Evolutionary conservation across 2,888 invertebrate genomes (phyloP).

Genomic region (Chloroclysta siterata): DNA sequence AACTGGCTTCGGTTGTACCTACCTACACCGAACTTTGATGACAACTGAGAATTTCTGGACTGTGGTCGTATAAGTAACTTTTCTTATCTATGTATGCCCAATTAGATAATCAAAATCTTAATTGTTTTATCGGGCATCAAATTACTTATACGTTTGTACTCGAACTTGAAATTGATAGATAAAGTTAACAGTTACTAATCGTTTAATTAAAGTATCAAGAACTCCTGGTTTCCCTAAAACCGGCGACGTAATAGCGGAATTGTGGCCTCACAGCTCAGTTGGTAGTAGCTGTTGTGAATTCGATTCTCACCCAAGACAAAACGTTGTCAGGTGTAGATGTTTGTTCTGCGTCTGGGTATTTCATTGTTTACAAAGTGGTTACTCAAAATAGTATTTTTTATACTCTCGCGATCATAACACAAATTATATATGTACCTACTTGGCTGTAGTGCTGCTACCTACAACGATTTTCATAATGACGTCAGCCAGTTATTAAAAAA

Average conservation of each 20-base stretch:
- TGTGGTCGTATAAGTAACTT: not conserved
- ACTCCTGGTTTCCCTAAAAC: constrained; percentile 20
- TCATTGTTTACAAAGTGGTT: too few species aligned
- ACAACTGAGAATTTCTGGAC: too few species aligned
- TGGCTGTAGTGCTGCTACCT: too few species aligned
- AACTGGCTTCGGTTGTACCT: too few species aligned
- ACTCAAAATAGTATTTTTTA: too few species aligned
- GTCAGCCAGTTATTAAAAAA: not conserved
- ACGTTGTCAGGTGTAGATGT: not conserved
- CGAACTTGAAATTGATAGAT: constrained; percentile 43
- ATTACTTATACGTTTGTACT: constrained; percentile 6
- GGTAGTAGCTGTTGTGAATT: not conserved
- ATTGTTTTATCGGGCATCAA: constrained; percentile 11
- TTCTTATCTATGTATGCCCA: not conserved
- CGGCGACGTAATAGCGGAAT: not conserved
- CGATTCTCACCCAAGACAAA: not conserved
- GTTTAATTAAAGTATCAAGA: constrained; percentile 47
- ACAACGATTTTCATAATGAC: not conserved
- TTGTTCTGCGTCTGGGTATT: too few species aligned
- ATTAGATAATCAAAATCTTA: constrained; percentile 9
- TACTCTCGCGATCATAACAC: too few species aligned
- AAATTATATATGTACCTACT: too few species aligned
- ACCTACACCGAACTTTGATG: too few species aligned
- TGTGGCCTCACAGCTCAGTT: not conserved
- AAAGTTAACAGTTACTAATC: constrained; percentile 52